Evolutionary conservation across 1,140 invertebrate species (phyloP), one percentile per base, ranked within the genome.

Genomic region (Hestina assimilis): DNA sequence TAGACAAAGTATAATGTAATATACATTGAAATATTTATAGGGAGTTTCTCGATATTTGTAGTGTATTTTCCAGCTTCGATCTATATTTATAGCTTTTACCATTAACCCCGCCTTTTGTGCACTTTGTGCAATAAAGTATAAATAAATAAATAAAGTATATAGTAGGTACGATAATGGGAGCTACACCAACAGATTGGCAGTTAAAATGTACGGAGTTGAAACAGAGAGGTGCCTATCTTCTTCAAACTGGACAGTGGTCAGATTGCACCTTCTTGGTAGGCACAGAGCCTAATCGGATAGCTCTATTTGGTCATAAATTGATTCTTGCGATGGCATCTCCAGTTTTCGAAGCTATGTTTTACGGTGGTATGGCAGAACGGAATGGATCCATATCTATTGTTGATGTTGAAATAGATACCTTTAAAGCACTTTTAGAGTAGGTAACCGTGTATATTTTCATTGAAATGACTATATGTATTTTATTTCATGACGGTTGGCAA

Each of bases 251-350:
- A 45, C 92, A 93, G 84, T 95, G 94, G 94, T 91, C 93, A 6
- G 95, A 96, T 68, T 95, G 94, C 74, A 92, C 91, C 15, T 96
- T 96, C 70, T 84, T 96, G 50, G 94, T 96, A n/a, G 95, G 95
- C 1, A 90, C 92, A n/a, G 92, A 93, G 67, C 92, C 93, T 0
- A 91, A 94, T 70, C 93, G 94, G 66, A 90, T 94, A 63, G 89
- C 92, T 0, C 83, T 96, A 2, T 90, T 92, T 42, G 94, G 93
- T 0, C 95, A 97, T 74, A 96, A 96, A 75, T 77, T 96, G 19
- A 91, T 96, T 26, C 82, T 96, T 31, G 94, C 95, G 0, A 96
- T 95, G 93, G 92, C 94, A 0, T 96, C 94, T 65, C 95, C 95
- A 6, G 95, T 96, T 1, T 91, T 95, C 91, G 89, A 94, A 90